phyloP scores from a whole-genome alignment of 2,113 vertebrate genomes.

The Pteruthius melanotis region DNA sequence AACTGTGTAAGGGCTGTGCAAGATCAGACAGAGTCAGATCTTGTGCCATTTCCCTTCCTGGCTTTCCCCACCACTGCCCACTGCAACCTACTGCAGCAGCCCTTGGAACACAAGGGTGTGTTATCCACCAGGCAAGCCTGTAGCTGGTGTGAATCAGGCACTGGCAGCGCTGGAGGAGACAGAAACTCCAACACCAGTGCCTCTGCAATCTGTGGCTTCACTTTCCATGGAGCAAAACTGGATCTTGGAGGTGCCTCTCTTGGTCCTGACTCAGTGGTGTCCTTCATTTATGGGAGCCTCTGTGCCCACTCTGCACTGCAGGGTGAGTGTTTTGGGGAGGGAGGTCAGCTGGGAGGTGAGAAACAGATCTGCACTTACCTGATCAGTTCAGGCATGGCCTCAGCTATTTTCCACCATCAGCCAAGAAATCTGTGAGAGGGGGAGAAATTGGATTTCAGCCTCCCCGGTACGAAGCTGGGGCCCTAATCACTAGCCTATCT shows the following conservation, averaged over 20 bases:
- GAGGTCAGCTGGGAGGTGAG: not conserved
- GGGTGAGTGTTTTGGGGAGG: fast-evolving
- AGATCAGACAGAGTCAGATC: not conserved
- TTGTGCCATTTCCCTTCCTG: not conserved
- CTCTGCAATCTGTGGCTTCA: not conserved
- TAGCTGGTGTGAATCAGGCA: not conserved
- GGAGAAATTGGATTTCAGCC: not conserved
- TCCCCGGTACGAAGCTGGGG: not conserved
- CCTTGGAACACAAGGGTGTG: fast-evolving
- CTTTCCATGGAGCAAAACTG: not conserved
- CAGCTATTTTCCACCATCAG: not conserved
- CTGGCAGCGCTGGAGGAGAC: fast-evolving
- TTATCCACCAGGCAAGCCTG: fast-evolving
- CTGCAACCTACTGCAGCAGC: not conserved
- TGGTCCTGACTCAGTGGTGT: not conserved
- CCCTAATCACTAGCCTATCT: not conserved
- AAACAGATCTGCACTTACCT: not conserved
- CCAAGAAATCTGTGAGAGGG: not conserved
- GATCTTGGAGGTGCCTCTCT: not conserved
- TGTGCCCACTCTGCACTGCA: fast-evolving
- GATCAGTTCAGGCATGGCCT: not conserved
- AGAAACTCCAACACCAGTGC: not conserved
- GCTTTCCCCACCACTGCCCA: not conserved
- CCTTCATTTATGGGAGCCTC: fast-evolving
- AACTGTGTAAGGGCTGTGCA: not conserved